Evolutionary conservation across 1,140 invertebrate genomes (phyloP), one percentile per base, ranked within the genome.

Genomic region (Chrysoperla carnea): DNA sequence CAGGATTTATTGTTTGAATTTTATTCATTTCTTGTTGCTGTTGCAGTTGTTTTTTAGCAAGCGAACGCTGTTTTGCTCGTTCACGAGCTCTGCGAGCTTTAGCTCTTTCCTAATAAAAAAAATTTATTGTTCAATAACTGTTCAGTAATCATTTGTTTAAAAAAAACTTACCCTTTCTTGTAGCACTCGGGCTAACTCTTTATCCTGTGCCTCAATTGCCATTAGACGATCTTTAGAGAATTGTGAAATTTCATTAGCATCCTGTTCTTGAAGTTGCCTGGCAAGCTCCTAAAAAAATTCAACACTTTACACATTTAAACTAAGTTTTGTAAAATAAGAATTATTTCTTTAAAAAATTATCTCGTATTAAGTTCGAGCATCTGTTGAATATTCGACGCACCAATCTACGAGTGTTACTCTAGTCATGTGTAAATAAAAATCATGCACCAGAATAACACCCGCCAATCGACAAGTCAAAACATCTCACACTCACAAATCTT

Each of bases 131-230:
- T 11, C 31, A 33, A 6, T 33, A 33, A 33, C 8, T 9, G n/a
- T 4, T 17, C 27, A 36, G 38, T 31, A 40, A 36, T n/a, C n/a
- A n/a, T n/a, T n/a, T n/a, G n/a, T n/a, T 29, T 40, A 38, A 29
- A 46, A 29, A 37, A 17, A 17, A 8, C 11, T 52, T 51, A 73
- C 82, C 55, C 82, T 77, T 55, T 93, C 88, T 58, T 95, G 88
- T 35, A 95, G 66, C 56, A 93, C 74, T 53, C 79, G 75, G 1
- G 90, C 90, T 3, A 94, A 64, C 60, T 93, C 85, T 38, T 84
- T 76, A 59, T 95, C 90, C 58, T 93, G 88, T 5, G 82, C 82
- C 63, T 95, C 89, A 40, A 93, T 88, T 7, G 86, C 85, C 45
- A 79, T 57, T 48, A 83, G 70, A 53, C 77, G 72, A 61, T 89